Evolutionary conservation across 2,797 vertebrate species (phyloP), one percentile per base, ranked within the genome.

Genomic region (Champsocephalus gunnari): DNA sequence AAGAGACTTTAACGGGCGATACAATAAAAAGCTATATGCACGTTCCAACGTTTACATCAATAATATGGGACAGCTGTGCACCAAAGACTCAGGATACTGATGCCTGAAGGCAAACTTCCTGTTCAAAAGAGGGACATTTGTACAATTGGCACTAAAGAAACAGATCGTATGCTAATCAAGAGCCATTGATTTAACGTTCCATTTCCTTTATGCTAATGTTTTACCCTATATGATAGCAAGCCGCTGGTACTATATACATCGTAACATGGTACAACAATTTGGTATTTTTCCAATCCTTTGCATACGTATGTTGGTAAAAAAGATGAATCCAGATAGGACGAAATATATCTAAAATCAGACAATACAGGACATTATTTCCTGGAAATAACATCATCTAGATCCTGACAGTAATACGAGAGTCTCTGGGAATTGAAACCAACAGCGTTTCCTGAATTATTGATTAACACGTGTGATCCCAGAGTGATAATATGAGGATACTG

Each of bases 401-500:
- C 41, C 47, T 5, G 73, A 81, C 57, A 64, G 71, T 73, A 49
- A 87, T 63, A 28, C 13, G 12, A 76, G 75, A 63, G 62, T 81
- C 50, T 59, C 41, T 12, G 63, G 73, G 61, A 85, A 76, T 57
- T 73, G 71, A 84, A 78, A 84, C 67, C 53, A 75, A 61, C 55
- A 78, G 71, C n/a, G 4, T 75, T 81, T 63, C 53, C 50, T 89
- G 58, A 73, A 90, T 90, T 73, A 88, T 80, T 91, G 66, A 90
- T 89, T 83, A 50, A 77, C 45, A 34, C 43, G 71, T 80, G 57
- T 73, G 79, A 90, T 83, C 80, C 75, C 81, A 67, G 24, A 70
- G 54, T 66, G 69, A 86, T 70, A 59, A 79, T 65, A 79, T 41
- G 45, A 87, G 77, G 54, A 83, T 59, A 71, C 62, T 44, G 59